A percentile compares a stretch with the other conserved stretches of the same genome.
Evolutionary conservation across 2,888 invertebrate species (phyloP).

Genomic region (Morpho achilles): DNA sequence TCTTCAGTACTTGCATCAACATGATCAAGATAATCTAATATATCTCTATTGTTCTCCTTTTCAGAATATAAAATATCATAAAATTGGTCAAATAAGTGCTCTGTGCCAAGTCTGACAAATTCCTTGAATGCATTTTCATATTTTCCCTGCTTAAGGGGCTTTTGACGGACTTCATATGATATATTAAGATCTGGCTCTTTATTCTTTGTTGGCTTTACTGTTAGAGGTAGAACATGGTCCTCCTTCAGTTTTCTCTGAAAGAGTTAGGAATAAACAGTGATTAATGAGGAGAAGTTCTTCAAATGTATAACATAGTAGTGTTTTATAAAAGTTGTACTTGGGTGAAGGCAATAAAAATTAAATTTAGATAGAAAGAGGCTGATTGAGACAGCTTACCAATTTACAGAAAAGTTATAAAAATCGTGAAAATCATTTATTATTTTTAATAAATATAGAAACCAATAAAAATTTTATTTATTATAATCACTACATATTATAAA

Average conservation of each 20-base stretch:
- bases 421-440: too few species aligned
- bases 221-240: conserved; percentile 54
- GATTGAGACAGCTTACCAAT: too few species aligned
- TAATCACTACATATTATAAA: too few species aligned
- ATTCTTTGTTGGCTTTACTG: conserved; percentile 45
- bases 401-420: too few species aligned
- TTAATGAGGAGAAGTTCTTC: too few species aligned
- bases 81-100: conserved; percentile 57
- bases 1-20: conserved; percentile 63
- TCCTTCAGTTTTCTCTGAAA: conserved; percentile 56
- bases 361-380: too few species aligned
- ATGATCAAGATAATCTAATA: conserved; percentile 51
- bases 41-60: conserved; percentile 38
- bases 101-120: conserved; percentile 61
- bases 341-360: too few species aligned
- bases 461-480: too few species aligned
- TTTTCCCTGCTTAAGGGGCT: conserved; percentile 50
- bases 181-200: conserved; percentile 56
- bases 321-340: too few species aligned
- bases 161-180: conserved; percentile 53
- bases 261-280: neutral
- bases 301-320: too few species aligned
- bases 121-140: conserved; percentile 62
- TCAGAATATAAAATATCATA: conserved; percentile 40
- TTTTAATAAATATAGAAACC: too few species aligned